Evolutionary conservation across 2,113 vertebrate genomes (phyloP).

Genomic region (Strix uralensis): DNA sequence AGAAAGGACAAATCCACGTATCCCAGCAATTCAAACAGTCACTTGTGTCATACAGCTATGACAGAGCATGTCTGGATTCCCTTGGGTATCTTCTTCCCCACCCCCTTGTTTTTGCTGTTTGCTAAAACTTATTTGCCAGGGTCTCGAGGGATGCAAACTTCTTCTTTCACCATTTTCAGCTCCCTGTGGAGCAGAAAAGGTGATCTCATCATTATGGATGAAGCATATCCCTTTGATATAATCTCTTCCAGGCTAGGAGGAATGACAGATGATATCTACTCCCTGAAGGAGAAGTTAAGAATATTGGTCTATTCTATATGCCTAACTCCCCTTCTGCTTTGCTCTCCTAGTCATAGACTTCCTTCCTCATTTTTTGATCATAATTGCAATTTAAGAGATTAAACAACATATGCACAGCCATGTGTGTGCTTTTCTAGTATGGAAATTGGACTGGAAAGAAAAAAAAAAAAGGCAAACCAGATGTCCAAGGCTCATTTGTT

Average conservation of each 20-base stretch:
- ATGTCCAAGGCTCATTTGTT: slow-evolving; percentile 47
- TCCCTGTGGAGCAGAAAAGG: slow-evolving; percentile 21
- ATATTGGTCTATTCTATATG: not conserved
- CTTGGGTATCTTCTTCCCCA: not conserved
- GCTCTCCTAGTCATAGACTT: slow-evolving; percentile 37
- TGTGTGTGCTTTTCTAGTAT: slow-evolving; percentile 31
- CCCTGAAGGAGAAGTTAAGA: slow-evolving; percentile 27
- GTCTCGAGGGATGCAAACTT: not conserved
- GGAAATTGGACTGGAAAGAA: not conserved
- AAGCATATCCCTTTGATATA: slow-evolving; percentile 11
- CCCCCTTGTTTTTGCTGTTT: not conserved
- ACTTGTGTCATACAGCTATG: not conserved
- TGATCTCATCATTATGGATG: slow-evolving; percentile 16
- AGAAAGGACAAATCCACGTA: not conserved
- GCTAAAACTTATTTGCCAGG: not conserved
- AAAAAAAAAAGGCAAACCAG: slow-evolving; percentile 21
- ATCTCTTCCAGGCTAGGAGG: not conserved
- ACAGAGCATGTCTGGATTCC: not conserved
- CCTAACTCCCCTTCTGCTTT: not conserved
- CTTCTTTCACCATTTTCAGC: not conserved
- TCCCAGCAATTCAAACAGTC: not conserved
- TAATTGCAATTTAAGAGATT: slow-evolving; percentile 64
- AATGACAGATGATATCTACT: slow-evolving; percentile 44
- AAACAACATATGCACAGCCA: slow-evolving; percentile 61
- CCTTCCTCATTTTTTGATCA: slow-evolving; percentile 59